These are phyloP conservation scores for Pseudococcus jackbeardsleyi DNA, from an alignment of 2,888 invertebrate species.

Conservation along the genomic window DNA sequence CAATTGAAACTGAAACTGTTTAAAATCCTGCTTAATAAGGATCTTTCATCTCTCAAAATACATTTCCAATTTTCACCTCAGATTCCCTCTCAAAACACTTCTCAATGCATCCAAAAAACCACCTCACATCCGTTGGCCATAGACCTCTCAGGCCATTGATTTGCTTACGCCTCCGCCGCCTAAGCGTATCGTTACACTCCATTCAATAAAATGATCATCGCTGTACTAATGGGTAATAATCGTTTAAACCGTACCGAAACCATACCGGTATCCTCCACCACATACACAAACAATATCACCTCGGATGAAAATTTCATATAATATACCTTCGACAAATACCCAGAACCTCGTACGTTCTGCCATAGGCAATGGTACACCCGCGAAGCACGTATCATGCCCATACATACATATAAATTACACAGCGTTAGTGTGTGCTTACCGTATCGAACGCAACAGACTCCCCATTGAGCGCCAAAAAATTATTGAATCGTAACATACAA, in stretches of 20 bases:
- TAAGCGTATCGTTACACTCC: background rate
- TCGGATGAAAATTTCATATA: background rate
- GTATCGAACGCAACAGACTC: constrained; percentile 58
- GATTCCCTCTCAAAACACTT: too few species aligned
- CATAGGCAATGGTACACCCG: background rate
- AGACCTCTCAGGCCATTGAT: constrained; percentile 1
- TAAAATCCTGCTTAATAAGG: too few species aligned
- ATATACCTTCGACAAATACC: background rate
- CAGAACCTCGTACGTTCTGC: background rate
- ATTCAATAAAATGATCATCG: constrained; percentile 31
- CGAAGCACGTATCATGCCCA: constrained; percentile 22
- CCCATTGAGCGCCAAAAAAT: constrained; percentile 63
- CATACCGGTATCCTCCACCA: background rate
- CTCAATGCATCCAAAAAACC: background rate
- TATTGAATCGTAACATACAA: constrained; percentile 61
- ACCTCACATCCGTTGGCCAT: constrained; percentile 4
- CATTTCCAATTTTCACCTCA: too few species aligned
- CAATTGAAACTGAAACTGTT: too few species aligned
- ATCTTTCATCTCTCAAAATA: too few species aligned
- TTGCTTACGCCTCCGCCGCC: background rate
- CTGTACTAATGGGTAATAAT: constrained; percentile 30
- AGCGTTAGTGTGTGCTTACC: constrained; percentile 36
- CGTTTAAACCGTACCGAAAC: constrained; percentile 54
- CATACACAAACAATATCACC: background rate
- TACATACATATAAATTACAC: constrained; percentile 27